Conservation (phyloP, 2,888 invertebrate genomes). For the Aromia moschata region DNA sequence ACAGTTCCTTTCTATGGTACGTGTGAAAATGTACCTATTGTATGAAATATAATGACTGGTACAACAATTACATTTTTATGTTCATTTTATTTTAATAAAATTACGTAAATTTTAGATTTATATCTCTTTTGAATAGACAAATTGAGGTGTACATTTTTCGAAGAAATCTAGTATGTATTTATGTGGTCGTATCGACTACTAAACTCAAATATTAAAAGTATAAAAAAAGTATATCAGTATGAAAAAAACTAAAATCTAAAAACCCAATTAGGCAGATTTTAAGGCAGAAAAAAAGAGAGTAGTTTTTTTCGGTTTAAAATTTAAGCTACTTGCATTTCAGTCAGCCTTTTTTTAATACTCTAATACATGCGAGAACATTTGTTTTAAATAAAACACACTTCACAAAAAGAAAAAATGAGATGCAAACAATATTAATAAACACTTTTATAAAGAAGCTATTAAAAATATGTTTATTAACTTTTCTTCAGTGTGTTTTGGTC, state of each 20-base stretch:
- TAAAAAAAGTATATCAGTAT: not conserved
- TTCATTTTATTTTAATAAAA: not conserved
- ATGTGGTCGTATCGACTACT: too few relatives aligned
- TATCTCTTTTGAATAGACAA: too few relatives aligned
- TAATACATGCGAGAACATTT: too few relatives aligned
- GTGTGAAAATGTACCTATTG: slow-evolving; percentile 9
- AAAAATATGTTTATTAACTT: too few relatives aligned
- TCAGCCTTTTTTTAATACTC: too few relatives aligned
- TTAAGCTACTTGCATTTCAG: not conserved
- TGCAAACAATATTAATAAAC: not conserved
- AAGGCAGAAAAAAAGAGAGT: not conserved
- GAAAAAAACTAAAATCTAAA: not conserved
- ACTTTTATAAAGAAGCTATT: not conserved
- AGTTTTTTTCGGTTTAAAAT: not conserved
- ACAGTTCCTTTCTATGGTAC: slow-evolving; percentile 10
- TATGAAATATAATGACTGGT: not conserved
- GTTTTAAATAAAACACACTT: too few relatives aligned
- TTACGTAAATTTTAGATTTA: too few relatives aligned
- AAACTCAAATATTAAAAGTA: not conserved
- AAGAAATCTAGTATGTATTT: too few relatives aligned
- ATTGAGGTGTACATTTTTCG: too few relatives aligned
- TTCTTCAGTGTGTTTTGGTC: not conserved
- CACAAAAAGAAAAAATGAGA: not conserved
- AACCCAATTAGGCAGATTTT: not conserved
- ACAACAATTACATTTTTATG: not conserved